These are phyloP conservation scores for Sceloporus undulatus DNA, from an alignment of 2,113 vertebrate genomes.

Conservation along the genomic window DNA sequence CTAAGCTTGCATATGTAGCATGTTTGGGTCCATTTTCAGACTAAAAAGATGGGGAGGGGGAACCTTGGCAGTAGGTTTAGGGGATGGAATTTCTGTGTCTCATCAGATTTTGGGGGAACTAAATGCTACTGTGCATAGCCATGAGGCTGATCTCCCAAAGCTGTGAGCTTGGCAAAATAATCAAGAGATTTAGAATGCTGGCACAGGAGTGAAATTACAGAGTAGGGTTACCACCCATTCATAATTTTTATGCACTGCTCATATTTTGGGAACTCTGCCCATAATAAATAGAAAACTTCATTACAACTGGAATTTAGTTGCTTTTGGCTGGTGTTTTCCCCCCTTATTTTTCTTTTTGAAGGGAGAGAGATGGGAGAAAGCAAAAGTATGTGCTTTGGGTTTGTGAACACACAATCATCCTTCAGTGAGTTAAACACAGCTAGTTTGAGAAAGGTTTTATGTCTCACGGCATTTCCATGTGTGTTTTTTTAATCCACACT, in stretches of 20 bases:
- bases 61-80: not conserved
- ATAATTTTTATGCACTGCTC: slow-evolving; percentile 18
- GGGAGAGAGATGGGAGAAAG: not conserved
- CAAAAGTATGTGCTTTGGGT: not conserved
- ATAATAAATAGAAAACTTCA: slow-evolving; percentile 16
- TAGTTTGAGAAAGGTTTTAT: not conserved
- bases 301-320: not conserved
- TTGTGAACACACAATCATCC: not conserved
- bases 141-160: not conserved
- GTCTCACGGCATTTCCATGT: not conserved
- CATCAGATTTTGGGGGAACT: slow-evolving; percentile 13
- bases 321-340: not conserved
- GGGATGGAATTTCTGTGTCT: not conserved
- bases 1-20: no score
- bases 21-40: not conserved
- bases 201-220: slow-evolving; percentile 11
- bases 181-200: not conserved
- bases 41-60: not conserved
- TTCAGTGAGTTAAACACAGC: not conserved
- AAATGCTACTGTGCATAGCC: not conserved
- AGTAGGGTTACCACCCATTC: slow-evolving; percentile 10
- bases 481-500: not conserved
- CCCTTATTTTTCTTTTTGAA: not conserved
- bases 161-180: slow-evolving; percentile 11
- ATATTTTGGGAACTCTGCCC: slow-evolving; percentile 20